Evolutionary conservation across 2,113 vertebrate genomes (phyloP), one percentile per base, ranked within the genome.

Genomic region (Sinocyclocheilus anshuiensis): DNA sequence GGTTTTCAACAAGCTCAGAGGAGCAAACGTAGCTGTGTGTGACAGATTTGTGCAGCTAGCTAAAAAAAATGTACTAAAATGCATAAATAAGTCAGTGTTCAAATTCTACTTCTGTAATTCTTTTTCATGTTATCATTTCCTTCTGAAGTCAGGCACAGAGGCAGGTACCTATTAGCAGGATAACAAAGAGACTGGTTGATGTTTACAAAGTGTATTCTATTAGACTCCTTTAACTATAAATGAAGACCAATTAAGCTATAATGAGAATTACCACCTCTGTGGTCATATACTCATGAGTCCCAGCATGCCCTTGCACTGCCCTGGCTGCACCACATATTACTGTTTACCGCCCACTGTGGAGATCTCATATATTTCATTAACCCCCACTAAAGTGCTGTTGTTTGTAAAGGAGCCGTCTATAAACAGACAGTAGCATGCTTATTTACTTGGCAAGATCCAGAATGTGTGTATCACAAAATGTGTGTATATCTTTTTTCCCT

Each of bases 191-290:
- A 63, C 6, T 11, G 22, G 29, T 74, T 39, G n/a, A 57, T 65
- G 74, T 59, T 45, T 59, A 69, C 72, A 75, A 65, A 20, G 2
- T 22, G 2, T 10, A 22, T 42, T 72, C 29, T 63, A 83, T 65
- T 80, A 39, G 83, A 59, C 24, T 42, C 72, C 55, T 48, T 48
- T 12, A 45, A 45, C 42, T 12, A 22, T 76, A 83, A 29, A 77
- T 85, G 61, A 87, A 86, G 63, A 72, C 86, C 87, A 88, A 87
- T 89, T 89, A 90, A 85, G 87, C 76, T 85, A 74, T 81, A 85
- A 84, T 86, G 77, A 61, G 9, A 82, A 77, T 87, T 81, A 77
- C 24, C 67, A 63, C 75, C 16, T 69, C 74, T 20, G 69, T 39
- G 83, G 42, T 42, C 59, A 26, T 24, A 63, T 18, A 69, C 65